Evolutionary conservation across 1,140 invertebrate species (phyloP).

Genomic region (Hyles vespertilio): DNA sequence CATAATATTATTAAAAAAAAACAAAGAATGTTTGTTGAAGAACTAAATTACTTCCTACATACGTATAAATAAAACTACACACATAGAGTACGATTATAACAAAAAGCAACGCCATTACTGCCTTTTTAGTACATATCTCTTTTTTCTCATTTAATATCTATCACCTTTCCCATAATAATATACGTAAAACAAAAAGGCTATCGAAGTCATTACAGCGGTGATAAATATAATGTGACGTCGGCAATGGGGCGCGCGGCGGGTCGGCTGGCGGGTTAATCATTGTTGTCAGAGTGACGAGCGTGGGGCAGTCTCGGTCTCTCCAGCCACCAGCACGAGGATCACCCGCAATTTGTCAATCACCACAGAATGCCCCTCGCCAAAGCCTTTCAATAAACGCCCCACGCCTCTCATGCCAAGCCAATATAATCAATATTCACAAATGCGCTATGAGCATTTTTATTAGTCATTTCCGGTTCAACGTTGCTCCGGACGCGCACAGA

Average conservation of each 20-base stretch:
- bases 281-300: slow-evolving; percentile 21
- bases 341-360: slow-evolving; percentile 63
- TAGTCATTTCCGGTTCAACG: slow-evolving; percentile 24
- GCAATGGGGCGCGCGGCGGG: slow-evolving; percentile 17
- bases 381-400: slow-evolving; percentile 49
- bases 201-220: too few relatives aligned
- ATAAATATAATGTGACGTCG: neutral
- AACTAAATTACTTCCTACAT: too few relatives aligned
- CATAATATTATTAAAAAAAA: too few relatives aligned
- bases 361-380: slow-evolving; percentile 43
- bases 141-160: too few relatives aligned
- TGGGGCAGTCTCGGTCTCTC: slow-evolving; percentile 12
- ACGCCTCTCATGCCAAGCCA: slow-evolving; percentile 13
- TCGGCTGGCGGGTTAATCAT: slow-evolving; percentile 40
- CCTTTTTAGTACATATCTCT: too few relatives aligned
- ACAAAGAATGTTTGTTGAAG: too few relatives aligned
- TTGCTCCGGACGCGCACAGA: slow-evolving; percentile 3
- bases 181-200: neutral
- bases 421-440: slow-evolving; percentile 35
- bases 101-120: too few relatives aligned
- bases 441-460: slow-evolving; percentile 24
- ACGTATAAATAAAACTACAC: too few relatives aligned
- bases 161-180: neutral
- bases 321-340: slow-evolving; percentile 34
- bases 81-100: too few relatives aligned